Evolutionary conservation across 2,797 vertebrate species (phyloP).

Genomic region (Aulostomus chinensis): DNA sequence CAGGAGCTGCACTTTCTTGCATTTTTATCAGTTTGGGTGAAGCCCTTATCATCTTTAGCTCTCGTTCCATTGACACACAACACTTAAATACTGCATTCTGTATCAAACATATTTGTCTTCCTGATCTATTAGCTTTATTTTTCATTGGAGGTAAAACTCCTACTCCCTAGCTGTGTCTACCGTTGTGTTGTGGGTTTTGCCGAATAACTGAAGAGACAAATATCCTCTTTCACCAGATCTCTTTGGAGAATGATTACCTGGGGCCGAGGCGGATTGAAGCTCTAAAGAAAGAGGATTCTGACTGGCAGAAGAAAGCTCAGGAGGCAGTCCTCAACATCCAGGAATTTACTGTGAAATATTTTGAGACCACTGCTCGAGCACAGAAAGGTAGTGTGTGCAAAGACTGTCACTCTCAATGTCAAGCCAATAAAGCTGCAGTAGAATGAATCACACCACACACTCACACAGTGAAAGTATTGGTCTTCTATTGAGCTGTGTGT

Average conservation of each 20-base stretch:
- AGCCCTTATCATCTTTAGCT: too few relatives aligned
- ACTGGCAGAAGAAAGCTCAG: conserved; percentile 97
- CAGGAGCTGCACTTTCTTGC: too few relatives aligned
- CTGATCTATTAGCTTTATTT: too few relatives aligned
- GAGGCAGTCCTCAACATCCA: conserved; percentile 95
- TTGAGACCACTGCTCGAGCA: conserved; percentile 94
- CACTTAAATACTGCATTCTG: too few relatives aligned
- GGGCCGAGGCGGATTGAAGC: conserved; percentile 92
- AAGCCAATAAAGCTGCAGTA: conserved; percentile 32
- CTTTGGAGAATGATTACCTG: conserved; percentile 94
- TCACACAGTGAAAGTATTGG: conserved; percentile 14
- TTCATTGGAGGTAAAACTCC: too few relatives aligned
- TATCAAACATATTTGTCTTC: too few relatives aligned
- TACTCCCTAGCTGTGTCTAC: too few relatives aligned
- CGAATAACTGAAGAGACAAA: neutral
- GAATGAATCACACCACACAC: conserved; percentile 18
- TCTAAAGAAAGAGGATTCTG: conserved; percentile 91
- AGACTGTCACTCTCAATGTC: conserved; percentile 18
- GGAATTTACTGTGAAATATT: conserved; percentile 97
- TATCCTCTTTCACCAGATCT: conserved; percentile 83
- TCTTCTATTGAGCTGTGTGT: conserved; percentile 57
- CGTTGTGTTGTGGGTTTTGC: neutral
- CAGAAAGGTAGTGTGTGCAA: conserved; percentile 87
- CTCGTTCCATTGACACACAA: too few relatives aligned
- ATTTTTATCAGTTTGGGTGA: too few relatives aligned